Evolutionary conservation across 2,888 invertebrate genomes (phyloP).

Genomic region (Uloborus plumipes): DNA sequence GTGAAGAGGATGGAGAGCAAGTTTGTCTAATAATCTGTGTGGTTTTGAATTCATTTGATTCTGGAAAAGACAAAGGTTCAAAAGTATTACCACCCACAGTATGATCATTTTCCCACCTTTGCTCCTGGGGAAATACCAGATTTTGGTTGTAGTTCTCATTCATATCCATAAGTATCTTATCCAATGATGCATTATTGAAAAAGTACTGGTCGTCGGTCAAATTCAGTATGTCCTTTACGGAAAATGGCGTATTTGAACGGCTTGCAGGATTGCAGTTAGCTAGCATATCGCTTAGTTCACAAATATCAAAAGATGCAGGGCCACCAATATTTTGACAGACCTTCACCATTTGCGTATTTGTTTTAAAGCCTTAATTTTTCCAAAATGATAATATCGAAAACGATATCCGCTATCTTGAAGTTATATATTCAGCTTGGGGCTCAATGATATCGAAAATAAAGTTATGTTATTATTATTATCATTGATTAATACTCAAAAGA

Average conservation of each 20-base stretch:
- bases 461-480: too few relatives aligned
- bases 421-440: too few relatives aligned
- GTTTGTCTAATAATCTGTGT: background rate
- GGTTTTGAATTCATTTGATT: slow-evolving; percentile 9
- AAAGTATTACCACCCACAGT: background rate
- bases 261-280: slow-evolving; percentile 23
- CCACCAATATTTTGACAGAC: background rate
- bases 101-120: slow-evolving; percentile 1
- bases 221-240: slow-evolving; percentile 51
- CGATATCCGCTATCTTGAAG: too few relatives aligned
- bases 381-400: background rate
- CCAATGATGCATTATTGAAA: slow-evolving; percentile 27
- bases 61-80: background rate
- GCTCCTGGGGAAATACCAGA: slow-evolving; percentile 22
- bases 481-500: too few relatives aligned
- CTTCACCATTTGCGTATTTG: slow-evolving; percentile 17
- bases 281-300: slow-evolving; percentile 26
- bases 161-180: slow-evolving; percentile 47
- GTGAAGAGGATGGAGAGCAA: slow-evolving; percentile 18
- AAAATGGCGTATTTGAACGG: slow-evolving; percentile 39
- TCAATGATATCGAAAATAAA: too few relatives aligned
- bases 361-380: background rate
- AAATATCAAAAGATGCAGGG: background rate
- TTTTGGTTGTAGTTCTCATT: slow-evolving; percentile 25
- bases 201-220: slow-evolving; percentile 31